These are phyloP conservation scores for Pseudochromis fuscus DNA, from an alignment of 2,797 vertebrate genomes.

Conservation along the genomic window DNA sequence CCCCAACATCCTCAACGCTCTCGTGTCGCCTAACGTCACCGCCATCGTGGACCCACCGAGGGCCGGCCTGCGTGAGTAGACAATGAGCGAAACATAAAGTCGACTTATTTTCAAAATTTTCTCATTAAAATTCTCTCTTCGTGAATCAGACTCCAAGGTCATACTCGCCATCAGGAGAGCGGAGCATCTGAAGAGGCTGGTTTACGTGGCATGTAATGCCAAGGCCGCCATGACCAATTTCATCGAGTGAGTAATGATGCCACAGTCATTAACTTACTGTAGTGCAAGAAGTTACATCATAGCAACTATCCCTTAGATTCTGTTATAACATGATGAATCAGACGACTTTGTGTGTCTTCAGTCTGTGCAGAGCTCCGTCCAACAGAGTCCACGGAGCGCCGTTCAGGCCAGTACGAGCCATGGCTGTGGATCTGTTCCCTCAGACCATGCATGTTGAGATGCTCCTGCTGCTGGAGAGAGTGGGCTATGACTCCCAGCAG, in stretches of 20 bases:
- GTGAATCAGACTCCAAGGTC: conserved; percentile 91
- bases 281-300: too few species aligned
- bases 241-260: conserved; percentile 94
- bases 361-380: conserved; percentile 94
- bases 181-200: conserved; percentile 91
- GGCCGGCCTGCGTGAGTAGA: conserved; percentile 93
- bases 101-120: neutral
- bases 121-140: neutral
- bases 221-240: conserved; percentile 98
- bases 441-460: conserved; percentile 95
- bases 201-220: conserved; percentile 96
- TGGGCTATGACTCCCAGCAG: conserved; percentile 78
- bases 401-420: conserved; percentile 89
- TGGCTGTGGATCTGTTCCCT: conserved; percentile 96
- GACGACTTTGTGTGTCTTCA: conserved; percentile 51
- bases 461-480: conserved; percentile 92
- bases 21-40: conserved; percentile 87
- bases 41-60: conserved; percentile 95
- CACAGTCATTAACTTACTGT: too few species aligned
- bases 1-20: conserved; percentile 87
- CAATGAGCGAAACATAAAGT: accelerated
- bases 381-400: conserved; percentile 92
- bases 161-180: conserved; percentile 94
- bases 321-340: neutral
- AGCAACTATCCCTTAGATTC: too few species aligned